Base-by-base conservation (phyloP, 2,888 invertebrate genomes). In the Nycteola revayana region DNA sequence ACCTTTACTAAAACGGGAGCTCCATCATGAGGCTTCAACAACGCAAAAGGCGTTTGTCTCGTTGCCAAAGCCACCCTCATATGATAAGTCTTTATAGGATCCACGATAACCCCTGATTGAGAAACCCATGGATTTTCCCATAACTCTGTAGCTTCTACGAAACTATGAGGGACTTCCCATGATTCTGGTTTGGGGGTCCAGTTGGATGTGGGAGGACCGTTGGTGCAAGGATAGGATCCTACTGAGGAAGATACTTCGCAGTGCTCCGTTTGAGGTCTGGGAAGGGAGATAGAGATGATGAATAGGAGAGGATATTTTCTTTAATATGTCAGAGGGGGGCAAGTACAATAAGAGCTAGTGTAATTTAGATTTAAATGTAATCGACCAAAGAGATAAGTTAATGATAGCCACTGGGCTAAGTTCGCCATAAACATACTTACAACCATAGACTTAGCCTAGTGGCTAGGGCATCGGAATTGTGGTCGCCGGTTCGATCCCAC, bases 1-100 rank as follows among this genome's bases (percentile, higher is more conserved):
- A 94, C 92, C 58, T 93, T 92, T 7, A 94, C 94, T 26, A 94
- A 74, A 1, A 93, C 92, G 0, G 94, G 93, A 35, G 91, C 90
- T 6, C 92, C 92, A 49, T 90, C 90, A 24, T 91, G 88, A 7
- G 93, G 93, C 49, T 93, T 92, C 30, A 94, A 75, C 28, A 94
- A 76, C 0, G 94, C 94, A 60, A 94, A 94, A 0, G 94, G 93
- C 0, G 92, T 93, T 66, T 93, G 92, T 25, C 91, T 91, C 1
- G 91, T 90, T 3, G 90, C 81, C 40, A 92, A 58, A 2, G 93
- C 93, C 5, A 90, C 89, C 29, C 90, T 90, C 93, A 94, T 93
- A 2, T 93, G 93, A 42, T 91, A 92, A 0, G 94, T 94, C 54
- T 91, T 91, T 42, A 94, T 94, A 20, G 92, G 91, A 45, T 93